These are phyloP conservation scores for Diadromus collaris DNA, from an alignment of 2,888 invertebrate genomes.

Conservation along the genomic window DNA sequence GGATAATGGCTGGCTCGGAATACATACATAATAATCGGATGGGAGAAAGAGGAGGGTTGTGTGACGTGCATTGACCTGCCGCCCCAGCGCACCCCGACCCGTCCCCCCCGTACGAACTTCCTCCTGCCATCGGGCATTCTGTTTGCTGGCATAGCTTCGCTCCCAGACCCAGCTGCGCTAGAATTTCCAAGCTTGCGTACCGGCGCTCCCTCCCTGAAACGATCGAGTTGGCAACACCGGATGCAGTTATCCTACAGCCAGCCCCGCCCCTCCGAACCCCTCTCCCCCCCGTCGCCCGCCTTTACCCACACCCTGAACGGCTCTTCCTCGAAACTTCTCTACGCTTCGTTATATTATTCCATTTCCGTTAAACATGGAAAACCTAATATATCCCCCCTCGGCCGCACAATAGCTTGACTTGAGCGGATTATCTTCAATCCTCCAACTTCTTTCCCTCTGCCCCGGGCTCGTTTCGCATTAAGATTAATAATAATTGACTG, in stretches of 20 bases:
- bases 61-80: constrained; percentile 49
- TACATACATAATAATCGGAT: constrained; percentile 12
- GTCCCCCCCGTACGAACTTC: constrained; percentile 37
- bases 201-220: constrained; percentile 54
- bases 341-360: background rate
- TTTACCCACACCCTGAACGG: constrained; percentile 23
- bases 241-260: constrained; percentile 15
- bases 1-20: background rate
- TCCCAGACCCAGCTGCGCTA: constrained; percentile 51
- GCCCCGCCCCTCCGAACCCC: constrained; percentile 28
- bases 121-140: constrained; percentile 28
- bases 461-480: background rate
- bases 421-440: background rate
- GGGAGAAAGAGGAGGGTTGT: constrained; percentile 14
- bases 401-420: background rate
- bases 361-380: background rate
- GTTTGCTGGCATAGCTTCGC: constrained; percentile 48
- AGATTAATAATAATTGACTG: background rate
- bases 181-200: constrained; percentile 56
- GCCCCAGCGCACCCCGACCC: constrained; percentile 13
- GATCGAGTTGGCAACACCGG: constrained; percentile 58
- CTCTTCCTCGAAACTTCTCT: constrained; percentile 5
- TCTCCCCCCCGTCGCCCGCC: background rate
- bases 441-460: background rate
- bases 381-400: background rate